Conservation (phyloP, 2,888 invertebrate genomes). For the Papilio elwesi region DNA sequence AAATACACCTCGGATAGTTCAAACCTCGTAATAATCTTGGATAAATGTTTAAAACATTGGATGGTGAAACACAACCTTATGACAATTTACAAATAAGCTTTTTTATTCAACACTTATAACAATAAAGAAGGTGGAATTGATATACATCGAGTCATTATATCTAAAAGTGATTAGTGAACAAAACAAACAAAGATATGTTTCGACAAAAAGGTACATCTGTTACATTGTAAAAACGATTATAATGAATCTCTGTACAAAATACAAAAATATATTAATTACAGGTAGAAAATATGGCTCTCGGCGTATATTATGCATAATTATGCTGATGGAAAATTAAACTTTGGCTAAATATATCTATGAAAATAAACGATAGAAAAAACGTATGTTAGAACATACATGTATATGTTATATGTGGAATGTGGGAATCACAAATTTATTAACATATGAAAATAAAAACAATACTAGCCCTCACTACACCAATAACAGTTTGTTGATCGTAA, state of each 20-base stretch:
- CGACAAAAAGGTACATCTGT: slow-evolving; percentile 52
- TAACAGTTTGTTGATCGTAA: not conserved
- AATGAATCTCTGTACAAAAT: slow-evolving; percentile 69
- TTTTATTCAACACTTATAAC: slow-evolving; percentile 32
- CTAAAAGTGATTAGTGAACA: slow-evolving; percentile 18
- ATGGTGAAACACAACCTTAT: slow-evolving; percentile 66
- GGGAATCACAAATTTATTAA: slow-evolving; percentile 62
- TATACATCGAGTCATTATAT: slow-evolving; percentile 41
- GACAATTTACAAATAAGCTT: slow-evolving; percentile 33
- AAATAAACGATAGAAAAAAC: slow-evolving; percentile 30
- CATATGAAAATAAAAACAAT: not conserved
- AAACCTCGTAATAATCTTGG: slow-evolving; percentile 1
- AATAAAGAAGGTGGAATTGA: slow-evolving; percentile 40
- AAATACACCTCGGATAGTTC: not conserved
- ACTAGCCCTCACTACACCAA: not conserved
- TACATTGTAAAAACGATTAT: slow-evolving; percentile 58
- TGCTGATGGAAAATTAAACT: slow-evolving; percentile 55
- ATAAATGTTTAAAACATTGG: slow-evolving; percentile 50
- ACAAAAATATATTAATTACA: slow-evolving; percentile 76
- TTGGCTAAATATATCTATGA: slow-evolving; percentile 50
- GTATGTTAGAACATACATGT: slow-evolving; percentile 29
- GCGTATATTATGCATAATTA: slow-evolving; percentile 54
- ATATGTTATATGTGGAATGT: slow-evolving; percentile 68
- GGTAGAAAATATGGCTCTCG: slow-evolving; percentile 68
- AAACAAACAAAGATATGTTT: slow-evolving; percentile 53